These are phyloP conservation scores for Saguinus midas DNA, from an alignment of 2,113 vertebrate species.

Conservation along the genomic window DNA sequence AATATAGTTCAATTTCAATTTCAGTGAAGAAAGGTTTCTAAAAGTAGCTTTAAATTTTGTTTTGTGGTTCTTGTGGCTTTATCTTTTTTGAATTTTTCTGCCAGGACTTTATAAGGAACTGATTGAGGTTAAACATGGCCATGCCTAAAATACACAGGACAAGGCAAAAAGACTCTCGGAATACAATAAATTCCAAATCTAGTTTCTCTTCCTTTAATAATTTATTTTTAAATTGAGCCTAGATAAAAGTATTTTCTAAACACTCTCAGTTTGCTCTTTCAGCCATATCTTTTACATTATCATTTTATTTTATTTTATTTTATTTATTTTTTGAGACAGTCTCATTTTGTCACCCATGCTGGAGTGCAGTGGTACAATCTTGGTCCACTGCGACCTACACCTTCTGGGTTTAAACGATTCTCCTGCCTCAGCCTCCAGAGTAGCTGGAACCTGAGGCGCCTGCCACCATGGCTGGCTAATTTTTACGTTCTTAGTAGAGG, in stretches of 20 bases:
- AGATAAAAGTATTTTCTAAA: slow-evolving; percentile 12
- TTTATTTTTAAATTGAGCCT: slow-evolving; percentile 7
- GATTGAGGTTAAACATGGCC: not conserved
- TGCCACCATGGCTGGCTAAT: too few species aligned
- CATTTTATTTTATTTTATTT: not conserved
- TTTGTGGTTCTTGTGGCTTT: not conserved
- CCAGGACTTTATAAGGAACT: not conserved
- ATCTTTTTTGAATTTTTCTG: not conserved
- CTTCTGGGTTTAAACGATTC: too few species aligned
- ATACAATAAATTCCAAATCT: not conserved
- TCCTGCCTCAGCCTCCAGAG: too few species aligned
- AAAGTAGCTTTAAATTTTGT: slow-evolving; percentile 3
- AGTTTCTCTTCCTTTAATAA: not conserved
- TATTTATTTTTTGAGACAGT: too few species aligned
- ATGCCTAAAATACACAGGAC: not conserved
- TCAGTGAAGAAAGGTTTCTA: not conserved
- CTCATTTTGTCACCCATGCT: too few species aligned
- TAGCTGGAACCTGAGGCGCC: too few species aligned
- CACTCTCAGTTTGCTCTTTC: not conserved
- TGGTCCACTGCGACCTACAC: too few species aligned
- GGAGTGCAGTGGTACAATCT: too few species aligned
- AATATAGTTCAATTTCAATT: not conserved
- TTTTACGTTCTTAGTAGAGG: too few species aligned
- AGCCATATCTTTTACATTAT: slow-evolving; percentile 40
- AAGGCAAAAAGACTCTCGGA: not conserved